Evolutionary conservation across 2,797 vertebrate genomes (phyloP), one percentile per base, ranked within the genome.

Genomic region (Pelobates cultripes): DNA sequence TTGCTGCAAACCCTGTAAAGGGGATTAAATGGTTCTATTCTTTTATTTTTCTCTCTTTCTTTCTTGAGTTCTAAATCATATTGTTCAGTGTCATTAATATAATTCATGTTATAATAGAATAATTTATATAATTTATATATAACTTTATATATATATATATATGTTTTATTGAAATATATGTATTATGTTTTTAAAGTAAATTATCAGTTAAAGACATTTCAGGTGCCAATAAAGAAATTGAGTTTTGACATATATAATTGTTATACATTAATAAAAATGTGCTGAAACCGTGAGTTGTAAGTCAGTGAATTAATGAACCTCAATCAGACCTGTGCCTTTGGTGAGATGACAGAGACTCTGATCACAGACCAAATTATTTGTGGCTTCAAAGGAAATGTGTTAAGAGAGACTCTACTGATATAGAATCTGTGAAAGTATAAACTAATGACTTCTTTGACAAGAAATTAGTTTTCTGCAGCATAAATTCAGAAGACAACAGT

Each of bases 381-480:
- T 44, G 75, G 64, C 75, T 77, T 77, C 75, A 77, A 77, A 77
- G 53, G 66, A 77, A 69, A 77, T 76, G 61, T 55, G 66, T 68
- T 77, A 77, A 77, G 64, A 77, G 28, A 77, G 51, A 69, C 63
- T 76, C 74, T 28, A 42, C 74, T 67, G 61, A 51, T 68, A 66
- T 43, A 76, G 64, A 67, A 76, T 76, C 63, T 66, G 63, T 67
- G 75, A 76, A 68, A 76, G 63, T 7, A 53, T 45, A 76, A 68
- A 68, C 13, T 76, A 76, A 76, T 76, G 75, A 76, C 75, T 68
- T 10, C 13, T 15, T 40, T 66, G 43, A 66, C 61, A 76, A 61
- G 47, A 76, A 76, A 41, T 51, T 14, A 67, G 45, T 51, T 76
- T 66, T 76, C 45, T 40, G 41, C 42, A 45, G 47, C 10, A 28